Evolutionary conservation across 2,797 vertebrate species (phyloP).

Genomic region (Phoebastria nigripes): DNA sequence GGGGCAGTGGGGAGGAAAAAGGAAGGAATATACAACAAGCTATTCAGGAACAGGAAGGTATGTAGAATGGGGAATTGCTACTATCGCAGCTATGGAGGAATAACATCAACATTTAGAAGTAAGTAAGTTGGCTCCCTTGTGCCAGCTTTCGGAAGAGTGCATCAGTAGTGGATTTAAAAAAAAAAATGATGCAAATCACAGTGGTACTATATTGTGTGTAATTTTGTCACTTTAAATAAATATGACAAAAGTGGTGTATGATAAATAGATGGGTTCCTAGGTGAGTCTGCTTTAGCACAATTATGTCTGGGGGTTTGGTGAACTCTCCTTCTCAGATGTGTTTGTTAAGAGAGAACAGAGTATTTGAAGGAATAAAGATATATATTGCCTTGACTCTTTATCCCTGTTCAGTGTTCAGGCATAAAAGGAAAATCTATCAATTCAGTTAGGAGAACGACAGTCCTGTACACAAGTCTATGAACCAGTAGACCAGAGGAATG

Average conservation of each 20-base stretch:
- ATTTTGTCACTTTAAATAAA: slow-evolving; percentile 21
- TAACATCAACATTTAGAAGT: background rate
- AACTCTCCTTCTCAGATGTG: background rate
- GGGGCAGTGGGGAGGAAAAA: background rate
- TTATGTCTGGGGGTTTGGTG: background rate
- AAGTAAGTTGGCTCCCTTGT: background rate
- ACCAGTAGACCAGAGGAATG: background rate
- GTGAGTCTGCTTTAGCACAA: background rate
- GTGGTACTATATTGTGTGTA: background rate
- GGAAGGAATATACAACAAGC: background rate
- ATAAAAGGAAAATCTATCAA: background rate
- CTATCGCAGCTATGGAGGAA: background rate
- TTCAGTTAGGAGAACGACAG: background rate
- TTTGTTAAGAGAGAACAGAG: background rate
- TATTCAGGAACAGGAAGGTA: background rate
- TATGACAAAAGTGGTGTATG: background rate
- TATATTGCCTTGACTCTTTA: background rate
- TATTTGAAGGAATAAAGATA: background rate
- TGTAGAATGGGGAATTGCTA: background rate
- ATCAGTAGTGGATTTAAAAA: background rate
- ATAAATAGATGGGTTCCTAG: background rate
- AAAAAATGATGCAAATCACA: background rate
- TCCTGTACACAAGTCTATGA: slow-evolving; percentile 4
- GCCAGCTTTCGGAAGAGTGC: background rate
- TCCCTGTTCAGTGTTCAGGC: background rate